These are phyloP conservation scores for Thripadectes ignobilis DNA, from an alignment of 2,797 vertebrate genomes.

Conservation along the genomic window DNA sequence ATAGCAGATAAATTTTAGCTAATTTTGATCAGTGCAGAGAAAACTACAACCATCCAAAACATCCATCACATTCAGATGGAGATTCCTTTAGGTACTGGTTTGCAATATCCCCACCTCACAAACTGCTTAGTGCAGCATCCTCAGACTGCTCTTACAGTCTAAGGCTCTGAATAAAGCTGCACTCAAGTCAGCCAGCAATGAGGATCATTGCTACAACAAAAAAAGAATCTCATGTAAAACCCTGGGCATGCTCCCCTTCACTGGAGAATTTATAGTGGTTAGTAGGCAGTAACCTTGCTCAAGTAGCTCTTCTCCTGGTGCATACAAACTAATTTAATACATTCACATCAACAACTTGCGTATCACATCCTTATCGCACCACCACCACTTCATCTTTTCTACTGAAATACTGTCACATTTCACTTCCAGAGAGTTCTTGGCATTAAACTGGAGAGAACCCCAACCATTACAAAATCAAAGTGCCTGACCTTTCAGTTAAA, in stretches of 20 bases:
- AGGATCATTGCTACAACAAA: not conserved
- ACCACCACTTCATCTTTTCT: constrained; percentile 21
- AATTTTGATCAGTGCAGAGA: not conserved
- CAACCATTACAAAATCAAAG: not conserved
- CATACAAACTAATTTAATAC: constrained; percentile 53
- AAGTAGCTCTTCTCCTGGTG: constrained; percentile 37
- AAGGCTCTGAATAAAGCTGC: not conserved
- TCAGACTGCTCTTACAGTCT: not conserved
- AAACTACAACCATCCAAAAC: not conserved
- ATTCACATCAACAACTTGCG: constrained; percentile 15
- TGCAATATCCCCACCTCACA: not conserved
- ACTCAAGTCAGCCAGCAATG: not conserved
- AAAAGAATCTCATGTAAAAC: not conserved
- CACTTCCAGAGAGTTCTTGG: not conserved
- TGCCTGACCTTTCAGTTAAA: not conserved
- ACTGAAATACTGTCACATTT: not conserved
- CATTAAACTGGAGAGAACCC: not conserved
- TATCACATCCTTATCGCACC: not conserved
- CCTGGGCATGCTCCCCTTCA: not conserved
- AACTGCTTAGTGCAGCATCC: not conserved
- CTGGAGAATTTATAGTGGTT: constrained; percentile 21
- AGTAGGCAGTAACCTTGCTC: constrained; percentile 13
- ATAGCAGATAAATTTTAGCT: not conserved
- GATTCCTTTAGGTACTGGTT: not conserved
- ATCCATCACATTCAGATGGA: fast-evolving